phyloP scores from a whole-genome alignment of 2,797 vertebrate species.

The Basileuterus tristriatus region DNA sequence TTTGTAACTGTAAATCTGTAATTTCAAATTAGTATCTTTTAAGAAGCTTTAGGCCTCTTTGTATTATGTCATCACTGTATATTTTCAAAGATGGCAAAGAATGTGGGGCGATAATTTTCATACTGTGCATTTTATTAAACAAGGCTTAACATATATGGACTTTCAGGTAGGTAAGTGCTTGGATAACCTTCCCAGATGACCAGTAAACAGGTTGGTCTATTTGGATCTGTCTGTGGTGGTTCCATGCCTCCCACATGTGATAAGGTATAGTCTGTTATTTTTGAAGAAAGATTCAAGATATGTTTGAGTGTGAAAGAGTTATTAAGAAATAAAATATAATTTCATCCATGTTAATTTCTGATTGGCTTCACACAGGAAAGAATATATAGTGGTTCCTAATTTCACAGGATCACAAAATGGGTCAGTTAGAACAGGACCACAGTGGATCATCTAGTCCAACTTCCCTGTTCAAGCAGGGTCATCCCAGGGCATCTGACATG shows the following conservation, averaged over 20 bases:
- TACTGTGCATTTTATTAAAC: conserved; percentile 47
- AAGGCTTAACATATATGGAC: background rate
- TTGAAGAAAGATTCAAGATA: background rate
- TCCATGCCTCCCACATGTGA: background rate
- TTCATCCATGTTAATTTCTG: conserved; percentile 15
- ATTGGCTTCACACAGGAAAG: conserved; percentile 27
- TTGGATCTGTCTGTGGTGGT: background rate
- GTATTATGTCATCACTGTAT: background rate
- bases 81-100: conserved; percentile 41
- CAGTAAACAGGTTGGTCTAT: background rate
- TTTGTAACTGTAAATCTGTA: background rate
- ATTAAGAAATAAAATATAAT: background rate
- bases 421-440: background rate
- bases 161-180: background rate
- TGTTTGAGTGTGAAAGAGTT: background rate
- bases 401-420: background rate
- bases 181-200: background rate
- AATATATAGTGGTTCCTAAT: background rate
- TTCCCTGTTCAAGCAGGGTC: background rate
- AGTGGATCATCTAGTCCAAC: background rate
- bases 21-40: background rate
- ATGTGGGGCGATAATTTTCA: conserved; percentile 44
- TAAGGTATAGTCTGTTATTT: background rate
- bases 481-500: too few species aligned
- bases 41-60: conserved; percentile 26